These are phyloP conservation scores for Nomada flava DNA, from an alignment of 2,888 invertebrate genomes.

Conservation along the genomic window DNA sequence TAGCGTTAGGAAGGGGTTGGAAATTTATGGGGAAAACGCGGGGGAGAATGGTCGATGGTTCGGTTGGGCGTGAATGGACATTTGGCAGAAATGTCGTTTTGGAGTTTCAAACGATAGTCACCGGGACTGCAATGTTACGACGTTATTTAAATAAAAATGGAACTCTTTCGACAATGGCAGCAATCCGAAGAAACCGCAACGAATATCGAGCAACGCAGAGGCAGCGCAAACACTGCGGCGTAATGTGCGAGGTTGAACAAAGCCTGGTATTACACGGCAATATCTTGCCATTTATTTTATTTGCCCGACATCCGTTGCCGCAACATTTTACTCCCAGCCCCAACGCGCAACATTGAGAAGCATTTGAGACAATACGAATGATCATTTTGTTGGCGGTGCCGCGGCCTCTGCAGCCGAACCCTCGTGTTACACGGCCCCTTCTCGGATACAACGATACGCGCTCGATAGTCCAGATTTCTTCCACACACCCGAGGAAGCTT, in stretches of 20 bases:
- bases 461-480: conserved; percentile 50
- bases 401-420: not conserved
- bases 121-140: too few species aligned
- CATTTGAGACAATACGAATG: conserved; percentile 31
- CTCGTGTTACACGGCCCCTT: conserved; percentile 20
- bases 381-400: conserved; percentile 21
- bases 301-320: not conserved
- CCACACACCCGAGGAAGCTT: conserved; percentile 42
- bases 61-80: not conserved
- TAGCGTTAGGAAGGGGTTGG: not conserved
- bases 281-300: conserved; percentile 32
- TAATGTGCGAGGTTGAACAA: not conserved
- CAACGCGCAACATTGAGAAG: conserved; percentile 28
- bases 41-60: too few species aligned
- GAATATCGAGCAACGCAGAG: not conserved
- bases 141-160: too few species aligned
- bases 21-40: not conserved
- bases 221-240: not conserved
- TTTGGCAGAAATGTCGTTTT: not conserved
- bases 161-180: too few species aligned
- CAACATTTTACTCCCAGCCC: not conserved
- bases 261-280: conserved; percentile 12
- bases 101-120: too few species aligned
- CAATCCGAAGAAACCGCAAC: not conserved
- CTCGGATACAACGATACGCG: conserved; percentile 38